Percentiles rank a stretch among this genome's conserved stretches.
These are phyloP conservation scores for Strigops habroptila DNA, from an alignment of 2,113 vertebrate genomes.

Conservation along the genomic window DNA sequence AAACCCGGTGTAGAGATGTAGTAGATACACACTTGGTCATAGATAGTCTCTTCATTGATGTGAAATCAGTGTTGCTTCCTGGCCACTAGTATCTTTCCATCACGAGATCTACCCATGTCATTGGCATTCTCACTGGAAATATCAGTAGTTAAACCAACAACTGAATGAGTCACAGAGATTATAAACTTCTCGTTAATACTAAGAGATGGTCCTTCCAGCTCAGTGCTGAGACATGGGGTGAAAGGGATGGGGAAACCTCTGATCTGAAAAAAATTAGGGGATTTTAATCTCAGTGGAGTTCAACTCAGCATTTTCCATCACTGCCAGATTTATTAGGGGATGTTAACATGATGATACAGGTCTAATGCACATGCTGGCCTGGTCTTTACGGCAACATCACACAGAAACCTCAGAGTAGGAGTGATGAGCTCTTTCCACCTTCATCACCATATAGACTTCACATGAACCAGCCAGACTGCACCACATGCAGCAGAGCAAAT, in stretches of 20 bases:
- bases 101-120: background rate
- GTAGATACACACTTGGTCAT: background rate
- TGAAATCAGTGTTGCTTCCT: background rate
- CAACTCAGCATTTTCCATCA: background rate
- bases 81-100: background rate
- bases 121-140: background rate
- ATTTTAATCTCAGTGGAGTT: background rate
- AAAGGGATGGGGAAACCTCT: background rate
- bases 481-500: background rate
- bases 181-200: background rate
- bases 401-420: background rate
- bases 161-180: background rate
- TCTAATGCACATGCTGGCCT: background rate
- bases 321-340: background rate
- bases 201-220: background rate
- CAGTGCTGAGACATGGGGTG: rapidly evolving
- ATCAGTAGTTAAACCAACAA: background rate
- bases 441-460: background rate
- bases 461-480: rapidly evolving
- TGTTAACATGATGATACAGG: background rate
- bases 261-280: background rate
- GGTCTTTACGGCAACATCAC: background rate
- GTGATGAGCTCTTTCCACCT: background rate
- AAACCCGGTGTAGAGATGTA: background rate
- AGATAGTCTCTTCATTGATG: background rate